These are phyloP conservation scores for Tragelaphus scriptus DNA, from an alignment of 2,113 vertebrate genomes.

Conservation along the genomic window DNA sequence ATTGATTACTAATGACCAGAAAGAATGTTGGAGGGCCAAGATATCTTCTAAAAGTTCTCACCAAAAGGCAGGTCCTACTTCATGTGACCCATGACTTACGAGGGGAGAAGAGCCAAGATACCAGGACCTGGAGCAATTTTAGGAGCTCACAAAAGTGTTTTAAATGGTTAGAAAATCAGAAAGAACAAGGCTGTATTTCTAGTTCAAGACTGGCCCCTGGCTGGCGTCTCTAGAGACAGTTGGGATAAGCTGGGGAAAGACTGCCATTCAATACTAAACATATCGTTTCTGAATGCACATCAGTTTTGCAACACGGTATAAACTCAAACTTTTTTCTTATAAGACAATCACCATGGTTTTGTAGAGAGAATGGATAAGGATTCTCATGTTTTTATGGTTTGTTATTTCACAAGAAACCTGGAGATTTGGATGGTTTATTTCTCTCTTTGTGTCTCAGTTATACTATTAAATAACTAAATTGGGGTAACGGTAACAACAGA, in stretches of 20 bases:
- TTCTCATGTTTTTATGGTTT: neutral
- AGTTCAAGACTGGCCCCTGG: neutral
- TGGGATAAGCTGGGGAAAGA: neutral
- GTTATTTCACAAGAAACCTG: neutral
- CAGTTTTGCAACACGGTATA: neutral
- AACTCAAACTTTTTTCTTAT: neutral
- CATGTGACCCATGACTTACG: neutral
- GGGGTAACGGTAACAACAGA: neutral
- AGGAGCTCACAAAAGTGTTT: neutral
- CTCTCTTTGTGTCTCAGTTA: neutral
- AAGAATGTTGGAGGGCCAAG: too few relatives aligned
- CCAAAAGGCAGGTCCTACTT: neutral
- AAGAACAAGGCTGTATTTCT: neutral
- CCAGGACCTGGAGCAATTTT: neutral
- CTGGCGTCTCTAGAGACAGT: rapidly evolving
- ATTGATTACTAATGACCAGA: neutral
- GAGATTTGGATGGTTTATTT: neutral
- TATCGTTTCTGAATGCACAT: neutral
- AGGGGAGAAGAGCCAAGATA: neutral
- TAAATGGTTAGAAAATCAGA: neutral
- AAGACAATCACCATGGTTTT: neutral
- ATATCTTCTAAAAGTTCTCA: neutral
- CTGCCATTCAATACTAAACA: too few relatives aligned
- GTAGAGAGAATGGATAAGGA: neutral
- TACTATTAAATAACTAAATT: neutral